Evolutionary conservation across 2,888 invertebrate genomes (phyloP).

Genomic region (Plagiodera versicolora): DNA sequence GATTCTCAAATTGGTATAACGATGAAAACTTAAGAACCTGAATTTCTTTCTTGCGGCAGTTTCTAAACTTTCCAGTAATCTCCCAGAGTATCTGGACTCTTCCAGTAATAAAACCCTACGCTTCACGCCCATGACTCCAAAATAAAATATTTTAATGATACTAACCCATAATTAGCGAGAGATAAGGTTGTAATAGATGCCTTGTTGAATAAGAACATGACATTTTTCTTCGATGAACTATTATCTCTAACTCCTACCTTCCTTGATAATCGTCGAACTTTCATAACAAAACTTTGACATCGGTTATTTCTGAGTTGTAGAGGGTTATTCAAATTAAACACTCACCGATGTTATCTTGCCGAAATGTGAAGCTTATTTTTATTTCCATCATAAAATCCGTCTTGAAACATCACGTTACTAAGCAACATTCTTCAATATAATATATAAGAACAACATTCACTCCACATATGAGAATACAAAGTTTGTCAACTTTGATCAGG

Average conservation of each 20-base stretch:
- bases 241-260: slow-evolving; percentile 22
- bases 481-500: no score
- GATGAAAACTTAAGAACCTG: slow-evolving; percentile 42
- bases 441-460: no score
- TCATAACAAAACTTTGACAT: slow-evolving; percentile 30
- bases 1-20: slow-evolving; percentile 45
- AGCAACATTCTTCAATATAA: no score
- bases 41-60: slow-evolving; percentile 43
- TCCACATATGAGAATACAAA: no score
- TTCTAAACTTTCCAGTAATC: slow-evolving; percentile 50
- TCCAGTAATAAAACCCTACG: slow-evolving; percentile 44
- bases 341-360: no score
- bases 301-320: slow-evolving; percentile 10
- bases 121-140: slow-evolving; percentile 35
- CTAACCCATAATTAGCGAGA: slow-evolving; percentile 32
- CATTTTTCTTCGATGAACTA: slow-evolving; percentile 29
- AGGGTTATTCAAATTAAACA: not conserved
- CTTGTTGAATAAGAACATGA: slow-evolving; percentile 26
- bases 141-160: slow-evolving; percentile 40
- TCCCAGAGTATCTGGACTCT: slow-evolving; percentile 47
- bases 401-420: no score
- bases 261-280: slow-evolving; percentile 26
- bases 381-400: no score
- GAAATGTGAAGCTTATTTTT: no score
- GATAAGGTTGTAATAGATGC: slow-evolving; percentile 33